Conservation (phyloP, 2,888 invertebrate genomes). For the Melangyna quadrimaculata region DNA sequence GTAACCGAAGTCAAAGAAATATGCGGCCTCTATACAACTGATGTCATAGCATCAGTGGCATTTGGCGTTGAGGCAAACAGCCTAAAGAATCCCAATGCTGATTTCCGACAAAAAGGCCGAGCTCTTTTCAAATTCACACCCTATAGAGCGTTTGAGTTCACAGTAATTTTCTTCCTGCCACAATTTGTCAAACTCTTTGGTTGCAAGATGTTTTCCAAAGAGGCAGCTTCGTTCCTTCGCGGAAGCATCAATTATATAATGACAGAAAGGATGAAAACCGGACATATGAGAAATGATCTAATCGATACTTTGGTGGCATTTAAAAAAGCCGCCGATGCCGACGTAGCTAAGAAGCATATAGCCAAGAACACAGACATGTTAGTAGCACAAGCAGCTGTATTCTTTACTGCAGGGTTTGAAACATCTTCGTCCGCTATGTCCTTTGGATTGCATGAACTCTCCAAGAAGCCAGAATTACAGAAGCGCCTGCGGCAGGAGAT, state of each 20-base stretch:
- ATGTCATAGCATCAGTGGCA: slow-evolving; percentile 78
- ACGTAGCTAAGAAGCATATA: slow-evolving; percentile 53
- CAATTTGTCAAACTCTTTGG: slow-evolving; percentile 75
- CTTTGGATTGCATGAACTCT: slow-evolving; percentile 77
- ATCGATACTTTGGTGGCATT: slow-evolving; percentile 82
- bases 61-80: slow-evolving; percentile 78
- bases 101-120: slow-evolving; percentile 76
- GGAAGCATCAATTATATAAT: slow-evolving; percentile 80
- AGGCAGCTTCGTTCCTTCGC: slow-evolving; percentile 78
- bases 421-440: slow-evolving; percentile 77
- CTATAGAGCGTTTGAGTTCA: slow-evolving; percentile 75
- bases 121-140: slow-evolving; percentile 72
- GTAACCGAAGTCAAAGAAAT: slow-evolving; percentile 72
- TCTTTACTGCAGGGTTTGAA: slow-evolving; percentile 73
- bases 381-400: slow-evolving; percentile 72
- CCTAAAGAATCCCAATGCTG: slow-evolving; percentile 76
- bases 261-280: slow-evolving; percentile 79
- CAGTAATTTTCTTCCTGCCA: slow-evolving; percentile 77
- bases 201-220: slow-evolving; percentile 75
- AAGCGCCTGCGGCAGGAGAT: slow-evolving; percentile 78
- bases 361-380: slow-evolving; percentile 74
- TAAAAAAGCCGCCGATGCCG: slow-evolving; percentile 73
- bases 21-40: slow-evolving; percentile 76
- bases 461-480: slow-evolving; percentile 77
- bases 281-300: slow-evolving; percentile 81